These are phyloP conservation scores for Napeogenes inachia DNA, from an alignment of 2,888 invertebrate species.

Conservation along the genomic window DNA sequence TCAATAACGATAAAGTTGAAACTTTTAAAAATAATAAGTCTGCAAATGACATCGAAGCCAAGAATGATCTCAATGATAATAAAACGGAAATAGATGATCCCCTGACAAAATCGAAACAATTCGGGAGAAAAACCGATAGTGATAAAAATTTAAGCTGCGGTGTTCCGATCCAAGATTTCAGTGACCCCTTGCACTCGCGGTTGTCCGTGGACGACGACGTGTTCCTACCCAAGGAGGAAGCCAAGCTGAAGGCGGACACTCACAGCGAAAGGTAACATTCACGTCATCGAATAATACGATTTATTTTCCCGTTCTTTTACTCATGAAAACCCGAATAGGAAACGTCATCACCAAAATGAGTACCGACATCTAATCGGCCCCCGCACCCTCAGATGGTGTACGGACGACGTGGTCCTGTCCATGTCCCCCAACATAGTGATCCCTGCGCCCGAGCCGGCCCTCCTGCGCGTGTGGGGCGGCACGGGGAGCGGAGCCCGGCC, in stretches of 20 bases:
- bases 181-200: conserved; percentile 86
- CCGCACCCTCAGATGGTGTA: conserved; percentile 74
- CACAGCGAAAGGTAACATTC: conserved; percentile 57
- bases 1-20: conserved; percentile 14
- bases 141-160: conserved; percentile 67
- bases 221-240: conserved; percentile 64
- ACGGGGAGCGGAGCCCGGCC: conserved; percentile 25
- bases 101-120: conserved; percentile 44
- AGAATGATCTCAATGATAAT: not conserved
- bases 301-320: no score
- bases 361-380: no score
- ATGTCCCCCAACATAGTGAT: conserved; percentile 92
- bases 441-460: conserved; percentile 89
- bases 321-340: no score
- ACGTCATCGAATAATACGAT: no score
- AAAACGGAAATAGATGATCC: conserved; percentile 36
- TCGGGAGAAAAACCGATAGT: conserved; percentile 54
- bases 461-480: conserved; percentile 77
- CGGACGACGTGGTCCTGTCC: conserved; percentile 77
- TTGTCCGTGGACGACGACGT: conserved; percentile 68
- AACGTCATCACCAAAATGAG: no score
- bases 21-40: conserved; percentile 9
- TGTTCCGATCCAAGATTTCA: conserved; percentile 83
- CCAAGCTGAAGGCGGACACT: conserved; percentile 57
- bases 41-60: not conserved